Base-by-base conservation (phyloP, 1,140 invertebrate genomes). In the Pachypsylla venusta region DNA sequence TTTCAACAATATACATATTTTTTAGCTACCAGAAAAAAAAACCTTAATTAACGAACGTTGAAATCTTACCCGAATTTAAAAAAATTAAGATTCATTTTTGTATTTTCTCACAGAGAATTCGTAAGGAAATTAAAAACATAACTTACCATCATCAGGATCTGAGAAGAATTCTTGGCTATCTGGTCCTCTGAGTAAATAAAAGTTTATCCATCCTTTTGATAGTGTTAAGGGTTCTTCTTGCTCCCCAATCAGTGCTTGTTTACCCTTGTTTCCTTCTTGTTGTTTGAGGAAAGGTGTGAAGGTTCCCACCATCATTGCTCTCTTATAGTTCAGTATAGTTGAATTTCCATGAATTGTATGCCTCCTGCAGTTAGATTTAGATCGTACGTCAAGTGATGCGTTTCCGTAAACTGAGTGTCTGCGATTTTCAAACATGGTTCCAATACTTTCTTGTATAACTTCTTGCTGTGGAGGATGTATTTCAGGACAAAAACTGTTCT, bases 151-250 rank as follows among this genome's bases (percentile, higher is more conserved):
- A 54, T 66, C 66, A 25, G 26, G 26, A 20, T 35, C 25, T 1
- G 60, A 61, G 2, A 35, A 30, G 12, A 62, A 30, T 30, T 67
- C 65, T 12, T 61, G 53, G 48, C 62, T 67, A 19, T 66, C 64
- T 35, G 7, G 7, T 0, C 53, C 35, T 48, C 59, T 60, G 5
- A 70, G 56, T 13, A 69, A 56, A 53, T 70, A 70, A 57, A 70
- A 70, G 56, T 70, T 69, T 14, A 70, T 68, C 69, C 69, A 70
- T 13, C 69, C 69, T 53, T 68, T 69, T 13, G 68, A 69, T 10
- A 69, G 53, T 0, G 66, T 66, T 1, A 68, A 22, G 12, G 68
- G 57, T 13, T 68, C 66, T 53, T 66, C 66, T 24, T 64, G 63
- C 53, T 63, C 65, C 56, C 61, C 40, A 5, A 42, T 53, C 14